Percentiles rank a stretch among this genome's conserved stretches.
phyloP scores from a whole-genome alignment of 2,797 vertebrate species.

The Malurus leucopterus region DNA sequence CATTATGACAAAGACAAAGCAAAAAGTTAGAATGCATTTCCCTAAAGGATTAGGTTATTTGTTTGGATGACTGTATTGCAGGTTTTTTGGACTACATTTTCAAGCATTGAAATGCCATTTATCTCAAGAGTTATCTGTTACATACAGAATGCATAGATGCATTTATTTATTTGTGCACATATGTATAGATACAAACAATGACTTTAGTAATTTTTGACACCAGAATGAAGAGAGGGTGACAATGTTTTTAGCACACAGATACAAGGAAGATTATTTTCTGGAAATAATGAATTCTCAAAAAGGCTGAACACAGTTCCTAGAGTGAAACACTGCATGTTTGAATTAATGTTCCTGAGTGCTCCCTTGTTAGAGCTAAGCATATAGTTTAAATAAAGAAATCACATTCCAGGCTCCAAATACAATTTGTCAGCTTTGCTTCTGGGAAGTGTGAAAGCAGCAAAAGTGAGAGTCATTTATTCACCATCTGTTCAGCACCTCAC shows the following conservation, averaged over 20 bases:
- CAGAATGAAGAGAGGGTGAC: background rate
- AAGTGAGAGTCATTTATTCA: conserved; percentile 49
- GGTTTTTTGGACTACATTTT: background rate
- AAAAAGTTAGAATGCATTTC: background rate
- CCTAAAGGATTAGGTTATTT: background rate
- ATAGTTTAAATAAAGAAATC: conserved; percentile 59
- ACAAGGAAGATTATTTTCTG: background rate
- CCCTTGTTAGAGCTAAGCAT: conserved; percentile 31
- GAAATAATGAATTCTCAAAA: conserved; percentile 21
- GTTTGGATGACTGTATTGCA: background rate
- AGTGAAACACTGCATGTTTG: conserved; percentile 7
- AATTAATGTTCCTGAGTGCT: conserved; percentile 39
- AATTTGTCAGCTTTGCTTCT: conserved; percentile 50
- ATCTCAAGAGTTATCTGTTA: background rate
- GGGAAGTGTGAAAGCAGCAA: conserved; percentile 52
- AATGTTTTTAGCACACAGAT: background rate
- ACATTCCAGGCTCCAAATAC: conserved; percentile 41
- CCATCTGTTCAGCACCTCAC: conserved; percentile 33
- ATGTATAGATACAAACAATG: background rate
- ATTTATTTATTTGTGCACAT: background rate
- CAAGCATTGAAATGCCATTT: background rate
- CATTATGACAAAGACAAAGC: background rate
- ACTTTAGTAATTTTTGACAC: background rate
- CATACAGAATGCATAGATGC: background rate
- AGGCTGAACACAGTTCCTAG: background rate